Conservation (phyloP, 2,888 invertebrate genomes). For the Dryomyza anilis region DNA sequence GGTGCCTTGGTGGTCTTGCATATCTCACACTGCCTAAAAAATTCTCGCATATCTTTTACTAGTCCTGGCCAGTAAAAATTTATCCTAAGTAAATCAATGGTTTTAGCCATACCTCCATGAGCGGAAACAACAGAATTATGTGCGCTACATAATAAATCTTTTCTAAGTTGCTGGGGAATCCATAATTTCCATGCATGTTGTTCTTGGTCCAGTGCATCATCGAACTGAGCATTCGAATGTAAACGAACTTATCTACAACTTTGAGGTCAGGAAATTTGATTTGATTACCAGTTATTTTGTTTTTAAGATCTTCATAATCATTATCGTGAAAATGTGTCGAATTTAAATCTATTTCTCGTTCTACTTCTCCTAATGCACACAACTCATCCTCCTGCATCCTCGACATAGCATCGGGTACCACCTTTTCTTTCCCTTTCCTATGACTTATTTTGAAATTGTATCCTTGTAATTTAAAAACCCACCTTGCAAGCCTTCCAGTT, state of each 20-base stretch:
- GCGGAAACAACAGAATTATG: neutral
- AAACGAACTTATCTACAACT: neutral
- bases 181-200: neutral
- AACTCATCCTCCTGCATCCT: neutral
- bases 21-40: neutral
- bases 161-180: neutral
- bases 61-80: conserved; percentile 15
- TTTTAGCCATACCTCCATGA: conserved; percentile 4
- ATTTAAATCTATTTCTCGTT: neutral
- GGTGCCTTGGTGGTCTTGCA: neutral
- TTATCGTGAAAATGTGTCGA: neutral
- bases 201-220: neutral
- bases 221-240: neutral
- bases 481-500: too few relatives aligned
- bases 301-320: neutral
- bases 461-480: too few relatives aligned
- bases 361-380: neutral
- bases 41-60: neutral
- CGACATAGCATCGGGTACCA: neutral
- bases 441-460: neutral
- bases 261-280: too few relatives aligned
- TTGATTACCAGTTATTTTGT: neutral
- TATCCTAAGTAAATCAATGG: neutral
- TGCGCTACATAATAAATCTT: neutral
- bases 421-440: neutral